A percentile compares a stretch with the other conserved stretches of the same genome.
These are phyloP conservation scores for Antidorcas marsupialis DNA, from an alignment of 2,113 vertebrate genomes.

Conservation along the genomic window DNA sequence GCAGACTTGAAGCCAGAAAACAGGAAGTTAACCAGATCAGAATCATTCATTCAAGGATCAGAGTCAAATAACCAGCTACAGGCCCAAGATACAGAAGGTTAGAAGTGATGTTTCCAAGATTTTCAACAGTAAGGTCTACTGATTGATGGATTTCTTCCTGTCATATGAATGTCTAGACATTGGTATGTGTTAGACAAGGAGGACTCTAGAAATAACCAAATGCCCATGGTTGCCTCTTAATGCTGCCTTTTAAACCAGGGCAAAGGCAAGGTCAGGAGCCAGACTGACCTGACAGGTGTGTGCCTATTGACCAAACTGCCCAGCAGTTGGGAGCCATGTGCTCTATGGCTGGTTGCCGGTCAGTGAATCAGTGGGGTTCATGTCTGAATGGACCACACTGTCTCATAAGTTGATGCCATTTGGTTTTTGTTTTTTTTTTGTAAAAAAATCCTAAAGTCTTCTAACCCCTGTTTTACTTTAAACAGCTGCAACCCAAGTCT, in stretches of 20 bases:
- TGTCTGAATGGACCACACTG: background rate
- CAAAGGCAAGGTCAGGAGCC: background rate
- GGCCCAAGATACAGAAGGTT: background rate
- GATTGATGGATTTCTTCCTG: background rate
- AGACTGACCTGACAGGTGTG: background rate
- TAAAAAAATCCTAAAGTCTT: background rate
- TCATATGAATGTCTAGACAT: background rate
- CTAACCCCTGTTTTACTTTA: background rate
- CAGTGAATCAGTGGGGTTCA: background rate
- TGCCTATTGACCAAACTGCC: background rate
- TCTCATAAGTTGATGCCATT: background rate
- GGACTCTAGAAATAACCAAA: background rate
- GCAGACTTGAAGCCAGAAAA: background rate
- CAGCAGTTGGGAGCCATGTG: too few species aligned
- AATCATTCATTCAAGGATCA: background rate
- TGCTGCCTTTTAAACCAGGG: background rate
- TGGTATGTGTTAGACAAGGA: background rate
- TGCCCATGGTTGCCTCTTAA: background rate
- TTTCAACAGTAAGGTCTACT: background rate
- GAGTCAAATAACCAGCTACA: background rate
- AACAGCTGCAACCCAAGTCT: background rate
- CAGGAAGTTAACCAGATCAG: background rate
- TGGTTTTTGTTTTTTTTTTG: background rate
- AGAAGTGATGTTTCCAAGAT: background rate
- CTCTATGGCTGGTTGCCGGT: background rate